phyloP scores from a whole-genome alignment of 2,888 invertebrate genomes.

The Steinernema carpocapsae region DNA sequence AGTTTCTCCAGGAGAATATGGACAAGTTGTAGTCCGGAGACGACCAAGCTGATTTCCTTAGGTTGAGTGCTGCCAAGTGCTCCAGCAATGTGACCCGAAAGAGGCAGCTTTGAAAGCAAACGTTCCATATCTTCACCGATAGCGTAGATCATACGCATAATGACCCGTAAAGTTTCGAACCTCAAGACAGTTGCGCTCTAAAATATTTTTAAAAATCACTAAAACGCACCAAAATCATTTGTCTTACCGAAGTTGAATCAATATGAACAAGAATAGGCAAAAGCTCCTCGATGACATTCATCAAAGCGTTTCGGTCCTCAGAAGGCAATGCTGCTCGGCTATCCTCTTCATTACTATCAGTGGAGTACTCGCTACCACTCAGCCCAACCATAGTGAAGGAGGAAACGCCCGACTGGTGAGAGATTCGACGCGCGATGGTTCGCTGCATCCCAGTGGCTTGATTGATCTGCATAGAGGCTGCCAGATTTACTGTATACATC shows the following conservation, averaged over 20 bases:
- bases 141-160: slow-evolving; percentile 95
- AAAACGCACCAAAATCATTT: not conserved
- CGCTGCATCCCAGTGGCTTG: slow-evolving; percentile 84
- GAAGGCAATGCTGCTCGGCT: not conserved
- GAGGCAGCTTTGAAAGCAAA: slow-evolving; percentile 71
- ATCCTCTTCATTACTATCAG: not conserved
- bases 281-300: slow-evolving; percentile 76
- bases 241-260: slow-evolving; percentile 84
- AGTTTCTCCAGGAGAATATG: slow-evolving; percentile 83
- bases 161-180: slow-evolving; percentile 91
- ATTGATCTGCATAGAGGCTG: slow-evolving; percentile 96
- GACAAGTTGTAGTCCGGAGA: slow-evolving; percentile 94
- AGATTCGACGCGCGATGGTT: slow-evolving; percentile 70
- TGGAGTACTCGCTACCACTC: slow-evolving; percentile 61
- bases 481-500: slow-evolving; percentile 92
- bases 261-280: slow-evolving; percentile 96
- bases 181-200: slow-evolving; percentile 92
- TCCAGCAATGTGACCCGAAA: slow-evolving; percentile 69
- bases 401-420: slow-evolving; percentile 14
- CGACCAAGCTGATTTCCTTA: slow-evolving; percentile 81
- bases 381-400: slow-evolving; percentile 66
- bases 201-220: no score
- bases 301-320: not conserved
- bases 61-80: slow-evolving; percentile 42
- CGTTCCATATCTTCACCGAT: slow-evolving; percentile 78